These are phyloP conservation scores for Edolisoma coerulescens DNA, from an alignment of 2,113 vertebrate species.

Conservation along the genomic window DNA sequence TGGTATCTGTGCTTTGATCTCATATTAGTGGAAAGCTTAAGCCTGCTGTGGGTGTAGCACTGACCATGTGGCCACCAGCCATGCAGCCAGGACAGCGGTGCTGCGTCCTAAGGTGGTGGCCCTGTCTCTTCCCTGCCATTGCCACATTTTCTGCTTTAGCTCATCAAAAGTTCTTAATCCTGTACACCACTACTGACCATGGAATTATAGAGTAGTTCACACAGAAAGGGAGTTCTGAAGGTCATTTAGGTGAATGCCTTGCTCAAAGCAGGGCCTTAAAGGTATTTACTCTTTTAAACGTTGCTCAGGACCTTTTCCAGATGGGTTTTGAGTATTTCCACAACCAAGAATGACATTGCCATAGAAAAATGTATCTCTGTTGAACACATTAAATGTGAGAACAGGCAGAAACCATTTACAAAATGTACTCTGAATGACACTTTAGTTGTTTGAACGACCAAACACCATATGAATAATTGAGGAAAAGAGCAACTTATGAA, in stretches of 20 bases:
- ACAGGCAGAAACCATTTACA: not conserved
- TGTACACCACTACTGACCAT: not conserved
- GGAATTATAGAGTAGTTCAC: not conserved
- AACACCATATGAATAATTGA: not conserved
- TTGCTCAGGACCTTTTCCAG: not conserved
- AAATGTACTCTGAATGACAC: not conserved
- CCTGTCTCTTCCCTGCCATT: not conserved
- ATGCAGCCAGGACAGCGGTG: not conserved
- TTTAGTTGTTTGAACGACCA: not conserved
- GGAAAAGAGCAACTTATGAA: not conserved
- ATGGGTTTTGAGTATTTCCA: not conserved
- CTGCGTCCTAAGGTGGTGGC: not conserved
- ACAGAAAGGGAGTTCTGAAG: not conserved
- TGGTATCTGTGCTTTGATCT: not conserved
- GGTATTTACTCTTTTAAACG: not conserved
- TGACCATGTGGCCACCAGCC: not conserved
- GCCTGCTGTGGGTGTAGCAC: rapidly evolving
- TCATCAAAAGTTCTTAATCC: not conserved
- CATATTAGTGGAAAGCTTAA: not conserved
- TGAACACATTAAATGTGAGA: not conserved
- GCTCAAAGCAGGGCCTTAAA: not conserved
- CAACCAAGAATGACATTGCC: not conserved
- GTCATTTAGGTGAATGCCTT: not conserved
- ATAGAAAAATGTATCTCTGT: not conserved
- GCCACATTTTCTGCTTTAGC: not conserved